These are phyloP conservation scores for Heteronetta atricapilla DNA, from an alignment of 2,113 vertebrate genomes.

Conservation along the genomic window DNA sequence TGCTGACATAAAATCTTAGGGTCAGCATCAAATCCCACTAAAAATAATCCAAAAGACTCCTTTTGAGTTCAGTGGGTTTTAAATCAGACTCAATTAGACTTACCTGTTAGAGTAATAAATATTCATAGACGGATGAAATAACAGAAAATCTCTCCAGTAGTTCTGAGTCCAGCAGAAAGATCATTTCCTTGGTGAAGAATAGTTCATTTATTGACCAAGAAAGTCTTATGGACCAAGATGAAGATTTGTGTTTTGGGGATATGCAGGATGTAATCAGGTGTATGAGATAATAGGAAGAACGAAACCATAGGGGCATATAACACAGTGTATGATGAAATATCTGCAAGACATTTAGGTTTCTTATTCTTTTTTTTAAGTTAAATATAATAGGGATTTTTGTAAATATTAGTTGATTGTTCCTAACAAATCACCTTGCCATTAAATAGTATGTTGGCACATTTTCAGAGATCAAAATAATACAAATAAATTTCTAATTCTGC, in stretches of 20 bases:
- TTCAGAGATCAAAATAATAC: neutral
- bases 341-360: neutral
- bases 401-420: neutral
- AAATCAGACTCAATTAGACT: slow-evolving; percentile 18
- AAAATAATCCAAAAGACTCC: slow-evolving; percentile 27
- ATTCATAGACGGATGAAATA: slow-evolving; percentile 31
- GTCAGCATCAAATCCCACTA: slow-evolving; percentile 43
- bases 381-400: neutral
- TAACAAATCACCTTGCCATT: neutral
- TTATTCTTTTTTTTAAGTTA: neutral
- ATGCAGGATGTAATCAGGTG: neutral
- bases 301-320: neutral
- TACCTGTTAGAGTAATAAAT: slow-evolving; percentile 21
- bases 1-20: slow-evolving; percentile 12
- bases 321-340: neutral
- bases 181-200: neutral
- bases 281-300: neutral
- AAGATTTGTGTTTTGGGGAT: neutral
- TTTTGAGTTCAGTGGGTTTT: slow-evolving; percentile 9
- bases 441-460: neutral
- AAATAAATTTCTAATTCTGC: neutral
- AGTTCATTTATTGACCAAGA: neutral
- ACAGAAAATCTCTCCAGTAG: neutral
- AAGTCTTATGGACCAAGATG: neutral
- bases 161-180: neutral